These are phyloP conservation scores for Pristionchus fissidentatus DNA, from an alignment of 2,888 invertebrate species.

Conservation along the genomic window DNA sequence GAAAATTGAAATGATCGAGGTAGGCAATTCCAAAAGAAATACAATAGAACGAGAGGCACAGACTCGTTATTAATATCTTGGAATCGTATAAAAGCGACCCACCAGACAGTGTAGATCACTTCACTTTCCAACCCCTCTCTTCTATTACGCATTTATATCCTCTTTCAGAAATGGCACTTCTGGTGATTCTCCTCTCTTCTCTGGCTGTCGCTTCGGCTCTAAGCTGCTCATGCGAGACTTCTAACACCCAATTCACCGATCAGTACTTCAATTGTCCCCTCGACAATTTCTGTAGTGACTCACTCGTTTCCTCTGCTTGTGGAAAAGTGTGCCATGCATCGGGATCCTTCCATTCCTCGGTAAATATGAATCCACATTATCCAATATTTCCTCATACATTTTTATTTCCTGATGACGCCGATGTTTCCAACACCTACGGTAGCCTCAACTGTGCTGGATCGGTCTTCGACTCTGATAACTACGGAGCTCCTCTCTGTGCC, in stretches of 20 bases:
- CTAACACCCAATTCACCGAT: neutral
- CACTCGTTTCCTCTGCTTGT: neutral
- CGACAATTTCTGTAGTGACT: conserved; percentile 10
- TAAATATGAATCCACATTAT: neutral
- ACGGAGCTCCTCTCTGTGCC: neutral
- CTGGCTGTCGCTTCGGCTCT: neutral
- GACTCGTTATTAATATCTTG: neutral
- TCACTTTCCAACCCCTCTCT: neutral
- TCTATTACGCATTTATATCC: neutral
- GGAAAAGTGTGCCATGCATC: neutral
- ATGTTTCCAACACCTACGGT: neutral
- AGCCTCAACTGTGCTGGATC: neutral
- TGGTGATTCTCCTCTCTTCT: neutral
- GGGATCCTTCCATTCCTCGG: neutral
- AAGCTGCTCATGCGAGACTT: neutral
- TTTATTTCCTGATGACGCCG: neutral
- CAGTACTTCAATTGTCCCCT: neutral
- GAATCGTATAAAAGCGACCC: neutral
- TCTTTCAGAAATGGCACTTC: neutral
- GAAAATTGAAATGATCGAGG: neutral
- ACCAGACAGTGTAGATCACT: neutral
- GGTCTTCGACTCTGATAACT: neutral
- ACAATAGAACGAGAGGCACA: neutral
- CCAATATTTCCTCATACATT: neutral
- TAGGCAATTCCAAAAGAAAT: neutral